Evolutionary conservation across 2,797 vertebrate species (phyloP).

Genomic region (Epinephelus awoara): DNA sequence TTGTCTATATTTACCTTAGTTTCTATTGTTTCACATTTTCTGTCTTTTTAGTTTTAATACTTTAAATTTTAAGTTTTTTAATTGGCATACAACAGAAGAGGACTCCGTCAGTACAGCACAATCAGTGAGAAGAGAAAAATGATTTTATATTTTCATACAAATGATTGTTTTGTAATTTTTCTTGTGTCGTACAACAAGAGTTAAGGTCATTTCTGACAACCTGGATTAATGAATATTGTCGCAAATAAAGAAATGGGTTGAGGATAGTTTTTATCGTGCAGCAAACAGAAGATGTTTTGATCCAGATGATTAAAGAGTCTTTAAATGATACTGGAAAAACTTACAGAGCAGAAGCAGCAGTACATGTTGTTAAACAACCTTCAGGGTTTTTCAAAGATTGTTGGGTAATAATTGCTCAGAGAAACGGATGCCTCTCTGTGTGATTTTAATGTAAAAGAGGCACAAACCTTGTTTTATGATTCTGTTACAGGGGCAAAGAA

Average conservation of each 20-base stretch:
- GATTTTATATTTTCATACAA: neutral
- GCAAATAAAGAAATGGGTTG: neutral
- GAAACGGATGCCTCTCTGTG: neutral
- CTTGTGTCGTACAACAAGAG: neutral
- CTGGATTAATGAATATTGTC: neutral
- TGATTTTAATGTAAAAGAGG: neutral
- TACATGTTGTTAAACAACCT: neutral
- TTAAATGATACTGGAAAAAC: neutral
- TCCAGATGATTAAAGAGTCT: neutral
- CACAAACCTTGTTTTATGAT: constrained; percentile 1
- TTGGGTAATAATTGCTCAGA: neutral
- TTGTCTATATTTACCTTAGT: neutral
- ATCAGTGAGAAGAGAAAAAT: too few species aligned
- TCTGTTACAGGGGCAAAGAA: constrained; percentile 3
- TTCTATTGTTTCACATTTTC: neutral
- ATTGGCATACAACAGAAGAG: too few species aligned
- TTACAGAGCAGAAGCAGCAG: neutral
- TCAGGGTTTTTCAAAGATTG: neutral
- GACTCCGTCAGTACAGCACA: too few species aligned
- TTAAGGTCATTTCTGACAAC: neutral
- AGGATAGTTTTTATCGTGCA: neutral
- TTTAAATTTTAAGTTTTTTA: too few species aligned
- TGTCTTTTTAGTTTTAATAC: too few species aligned
- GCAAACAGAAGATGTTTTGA: neutral
- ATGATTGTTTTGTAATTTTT: neutral